phyloP scores from a whole-genome alignment of 92 coral and sea anemone genomes.

The Parazoanthus atlanticus region DNA sequence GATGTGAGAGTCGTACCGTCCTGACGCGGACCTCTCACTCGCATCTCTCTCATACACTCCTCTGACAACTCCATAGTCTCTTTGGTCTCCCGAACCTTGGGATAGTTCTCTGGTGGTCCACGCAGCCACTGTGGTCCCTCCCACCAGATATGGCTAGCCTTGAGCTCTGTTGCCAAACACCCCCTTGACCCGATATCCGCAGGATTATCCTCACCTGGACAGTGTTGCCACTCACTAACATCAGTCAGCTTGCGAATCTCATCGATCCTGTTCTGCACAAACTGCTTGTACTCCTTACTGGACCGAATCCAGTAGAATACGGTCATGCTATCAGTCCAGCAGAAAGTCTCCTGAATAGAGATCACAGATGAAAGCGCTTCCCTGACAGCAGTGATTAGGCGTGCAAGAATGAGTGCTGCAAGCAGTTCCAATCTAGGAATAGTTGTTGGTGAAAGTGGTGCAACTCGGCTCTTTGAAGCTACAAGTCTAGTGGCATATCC shows the following conservation, averaged over 20 bases:
- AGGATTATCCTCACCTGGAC: slow-evolving; percentile 52
- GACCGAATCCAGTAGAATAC: slow-evolving; percentile 60
- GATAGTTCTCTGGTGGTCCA: slow-evolving; percentile 14
- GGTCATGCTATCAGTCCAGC: slow-evolving; percentile 63
- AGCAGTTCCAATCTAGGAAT: slow-evolving; percentile 64
- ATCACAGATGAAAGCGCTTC: slow-evolving; percentile 16
- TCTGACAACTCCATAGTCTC: slow-evolving; percentile 29
- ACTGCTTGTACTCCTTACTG: slow-evolving; percentile 42
- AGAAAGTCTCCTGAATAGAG: slow-evolving; percentile 26
- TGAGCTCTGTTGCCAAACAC: slow-evolving; percentile 23
- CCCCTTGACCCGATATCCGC: slow-evolving; percentile 47
- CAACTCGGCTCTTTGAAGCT: slow-evolving; percentile 58
- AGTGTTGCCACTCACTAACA: slow-evolving; percentile 49
- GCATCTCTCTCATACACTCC: slow-evolving; percentile 4
- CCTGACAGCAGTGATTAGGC: slow-evolving; percentile 44
- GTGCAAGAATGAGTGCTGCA: slow-evolving; percentile 52
- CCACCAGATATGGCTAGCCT: slow-evolving; percentile 29
- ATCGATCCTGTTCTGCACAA: slow-evolving; percentile 63
- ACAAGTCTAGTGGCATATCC: slow-evolving; percentile 49
- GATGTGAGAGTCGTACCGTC: background rate
- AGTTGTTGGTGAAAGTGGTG: slow-evolving; percentile 42
- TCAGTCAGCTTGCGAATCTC: slow-evolving; percentile 50
- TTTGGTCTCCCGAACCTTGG: background rate
- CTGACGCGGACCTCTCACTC: slow-evolving; percentile 15
- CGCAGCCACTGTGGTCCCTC: slow-evolving; percentile 45